These are phyloP conservation scores for Operophtera brumata DNA, from an alignment of 2,888 invertebrate genomes.

Conservation along the genomic window DNA sequence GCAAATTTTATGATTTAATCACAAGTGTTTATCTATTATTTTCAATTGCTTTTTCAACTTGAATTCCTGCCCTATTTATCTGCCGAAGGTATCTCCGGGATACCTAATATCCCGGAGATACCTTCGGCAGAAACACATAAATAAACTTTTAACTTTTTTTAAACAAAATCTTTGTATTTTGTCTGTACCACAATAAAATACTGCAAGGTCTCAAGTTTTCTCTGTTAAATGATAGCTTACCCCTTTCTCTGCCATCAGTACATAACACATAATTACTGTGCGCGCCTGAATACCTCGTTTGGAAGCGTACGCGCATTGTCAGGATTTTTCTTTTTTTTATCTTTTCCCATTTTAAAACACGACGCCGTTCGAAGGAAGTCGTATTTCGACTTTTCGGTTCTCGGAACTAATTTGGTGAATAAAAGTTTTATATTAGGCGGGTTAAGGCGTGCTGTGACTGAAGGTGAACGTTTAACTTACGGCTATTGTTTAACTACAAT, in stretches of 20 bases:
- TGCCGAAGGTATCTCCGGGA: too few relatives aligned
- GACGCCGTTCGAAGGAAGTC: slow-evolving; percentile 59
- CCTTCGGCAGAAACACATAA: too few relatives aligned
- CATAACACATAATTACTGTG: slow-evolving; percentile 62
- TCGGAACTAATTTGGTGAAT: slow-evolving; percentile 69
- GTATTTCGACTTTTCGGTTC: slow-evolving; percentile 54
- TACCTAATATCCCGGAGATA: too few relatives aligned
- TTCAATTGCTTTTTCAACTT: too few relatives aligned
- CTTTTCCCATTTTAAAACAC: slow-evolving; percentile 65
- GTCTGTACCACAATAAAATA: too few relatives aligned
- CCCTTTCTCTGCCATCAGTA: slow-evolving; percentile 48
- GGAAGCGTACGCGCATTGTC: slow-evolving; percentile 61
- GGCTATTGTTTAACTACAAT: neutral
- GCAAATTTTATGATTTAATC: too few relatives aligned
- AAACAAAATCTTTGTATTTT: too few relatives aligned
- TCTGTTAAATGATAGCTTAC: slow-evolving; percentile 6
- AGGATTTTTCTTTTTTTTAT: slow-evolving; percentile 57
- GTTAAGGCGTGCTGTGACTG: slow-evolving; percentile 31
- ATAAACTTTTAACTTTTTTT: too few relatives aligned
- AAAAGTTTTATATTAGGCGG: slow-evolving; percentile 51
- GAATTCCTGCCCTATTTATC: too few relatives aligned
- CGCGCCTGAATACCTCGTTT: slow-evolving; percentile 64
- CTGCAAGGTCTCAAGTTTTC: too few relatives aligned
- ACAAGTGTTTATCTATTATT: too few relatives aligned
- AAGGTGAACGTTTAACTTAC: neutral